Evolutionary conservation across 2,888 invertebrate genomes (phyloP), one percentile per base, ranked within the genome.

Genomic region (Limnephilus auricula): DNA sequence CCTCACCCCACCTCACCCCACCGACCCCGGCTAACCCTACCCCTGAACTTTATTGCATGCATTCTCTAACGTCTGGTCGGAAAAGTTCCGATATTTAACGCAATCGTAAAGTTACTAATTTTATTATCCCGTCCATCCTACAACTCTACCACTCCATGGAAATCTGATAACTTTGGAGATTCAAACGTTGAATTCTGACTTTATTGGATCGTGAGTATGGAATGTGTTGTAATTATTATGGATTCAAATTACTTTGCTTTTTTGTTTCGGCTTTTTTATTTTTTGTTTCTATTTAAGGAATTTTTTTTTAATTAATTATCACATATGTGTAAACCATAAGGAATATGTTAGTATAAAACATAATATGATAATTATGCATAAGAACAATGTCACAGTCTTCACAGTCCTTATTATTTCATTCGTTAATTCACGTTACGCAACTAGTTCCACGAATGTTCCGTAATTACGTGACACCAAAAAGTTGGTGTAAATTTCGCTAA

Each of bases 101-200:
- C 89, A 89, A 89, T 89, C 89, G 89, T 89, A 89, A 89, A 89
- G 37, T 89, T 89, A 3, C 45, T 89, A 89, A 89, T 89, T 89
- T 80, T 89, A 89, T 89, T 89, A 89, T 80, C 80, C 40, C n/a
- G 31, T 80, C 79, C 32, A 50, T 50, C 30, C 9, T 31, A 50
- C 86, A 13, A 86, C 31, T 50, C 86, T n/a, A 9, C 65, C 65
- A 25, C n/a, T 65, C 86, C 50, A 86, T 45, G 15, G 31, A 45
- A 86, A 86, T 86, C 86, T 86, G 86, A 86, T 50, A 86, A 85
- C n/a, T 65, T 86, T 50, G 15, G 50, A 65, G 65, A 65, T 65
- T 65, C 65, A 65, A 65, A 18, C 65, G 65, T n/a, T 65, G 65
- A 65, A 65, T 65, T 65, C 65, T 65, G 65, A 65, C 65, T 65